These are phyloP conservation scores for Glossosoma conforme DNA, from an alignment of 1,140 invertebrate genomes.

Conservation along the genomic window DNA sequence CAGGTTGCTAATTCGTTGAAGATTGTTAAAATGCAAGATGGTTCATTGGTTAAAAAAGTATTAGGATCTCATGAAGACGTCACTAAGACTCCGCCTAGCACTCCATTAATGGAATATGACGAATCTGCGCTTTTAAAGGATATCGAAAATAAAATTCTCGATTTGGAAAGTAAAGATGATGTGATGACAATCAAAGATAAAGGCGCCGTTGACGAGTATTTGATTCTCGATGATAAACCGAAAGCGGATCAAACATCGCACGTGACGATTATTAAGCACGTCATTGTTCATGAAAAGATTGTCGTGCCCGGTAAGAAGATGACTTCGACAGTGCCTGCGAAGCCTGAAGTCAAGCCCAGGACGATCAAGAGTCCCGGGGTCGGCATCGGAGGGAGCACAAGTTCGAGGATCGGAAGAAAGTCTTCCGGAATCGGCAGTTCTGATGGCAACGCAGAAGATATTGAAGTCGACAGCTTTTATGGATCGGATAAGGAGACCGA, in stretches of 20 bases:
- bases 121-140: slow-evolving; percentile 20
- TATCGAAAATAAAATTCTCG: slow-evolving; percentile 20
- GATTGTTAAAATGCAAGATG: slow-evolving; percentile 22
- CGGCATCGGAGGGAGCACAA: slow-evolving; percentile 19
- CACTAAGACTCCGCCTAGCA: slow-evolving; percentile 21
- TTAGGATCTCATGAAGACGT: not conserved
- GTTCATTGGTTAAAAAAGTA: not conserved
- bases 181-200: slow-evolving; percentile 35
- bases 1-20: slow-evolving; percentile 11
- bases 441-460: slow-evolving; percentile 40
- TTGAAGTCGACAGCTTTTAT: slow-evolving; percentile 55
- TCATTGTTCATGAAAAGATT: slow-evolving; percentile 1
- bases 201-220: slow-evolving; percentile 38
- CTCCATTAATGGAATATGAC: slow-evolving; percentile 15
- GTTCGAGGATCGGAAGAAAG: slow-evolving; percentile 28
- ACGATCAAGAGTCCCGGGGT: slow-evolving; percentile 22
- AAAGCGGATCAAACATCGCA: slow-evolving; percentile 2
- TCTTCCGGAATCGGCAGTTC: slow-evolving; percentile 35
- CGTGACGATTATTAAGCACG: not conserved
- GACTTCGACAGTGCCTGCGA: not conserved
- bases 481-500: slow-evolving; percentile 61
- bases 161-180: slow-evolving; percentile 28
- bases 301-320: not conserved
- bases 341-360: slow-evolving; percentile 29
- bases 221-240: slow-evolving; percentile 36